A percentile compares a stretch with the other conserved stretches of the same genome.
Conservation (phyloP, 2,888 invertebrate genomes). For the Drosophila stalkeri region DNA sequence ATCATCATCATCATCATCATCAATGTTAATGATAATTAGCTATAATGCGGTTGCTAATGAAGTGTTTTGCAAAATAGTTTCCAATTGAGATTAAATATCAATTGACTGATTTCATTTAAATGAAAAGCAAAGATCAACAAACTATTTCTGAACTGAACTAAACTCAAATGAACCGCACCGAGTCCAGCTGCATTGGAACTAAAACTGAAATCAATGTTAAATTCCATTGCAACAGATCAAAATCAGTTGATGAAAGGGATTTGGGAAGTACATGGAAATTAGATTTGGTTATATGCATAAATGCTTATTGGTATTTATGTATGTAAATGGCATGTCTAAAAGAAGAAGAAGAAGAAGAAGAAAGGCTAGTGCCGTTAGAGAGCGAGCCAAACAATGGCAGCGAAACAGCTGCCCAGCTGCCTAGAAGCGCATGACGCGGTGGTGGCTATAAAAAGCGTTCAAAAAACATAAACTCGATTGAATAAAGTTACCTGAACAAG, state of each 20-base stretch:
- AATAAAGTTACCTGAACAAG: slow-evolving; percentile 54
- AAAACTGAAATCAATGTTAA: slow-evolving; percentile 3
- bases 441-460: slow-evolving; percentile 37
- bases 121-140: slow-evolving; percentile 35
- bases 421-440: slow-evolving; percentile 52
- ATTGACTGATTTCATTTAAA: slow-evolving; percentile 45
- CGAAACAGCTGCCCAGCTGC: slow-evolving; percentile 29
- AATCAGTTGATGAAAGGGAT: neutral
- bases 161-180: neutral
- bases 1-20: neutral
- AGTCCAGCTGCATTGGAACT: neutral
- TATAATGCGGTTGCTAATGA: slow-evolving; percentile 32
- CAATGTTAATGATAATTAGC: slow-evolving; percentile 2
- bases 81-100: slow-evolving; percentile 33
- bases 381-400: slow-evolving; percentile 28
- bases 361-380: slow-evolving; percentile 44
- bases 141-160: slow-evolving; percentile 13
- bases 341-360: slow-evolving; percentile 28
- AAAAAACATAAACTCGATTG: slow-evolving; percentile 62
- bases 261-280: no score
- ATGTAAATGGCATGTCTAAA: slow-evolving; percentile 1
- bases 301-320: slow-evolving; percentile 8
- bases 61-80: slow-evolving; percentile 46
- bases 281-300: neutral
- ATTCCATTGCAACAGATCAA: neutral